Percentiles rank a stretch among this genome's conserved stretches.
phyloP scores from a whole-genome alignment of 1,140 invertebrate genomes.

The Habropoda laboriosa region DNA sequence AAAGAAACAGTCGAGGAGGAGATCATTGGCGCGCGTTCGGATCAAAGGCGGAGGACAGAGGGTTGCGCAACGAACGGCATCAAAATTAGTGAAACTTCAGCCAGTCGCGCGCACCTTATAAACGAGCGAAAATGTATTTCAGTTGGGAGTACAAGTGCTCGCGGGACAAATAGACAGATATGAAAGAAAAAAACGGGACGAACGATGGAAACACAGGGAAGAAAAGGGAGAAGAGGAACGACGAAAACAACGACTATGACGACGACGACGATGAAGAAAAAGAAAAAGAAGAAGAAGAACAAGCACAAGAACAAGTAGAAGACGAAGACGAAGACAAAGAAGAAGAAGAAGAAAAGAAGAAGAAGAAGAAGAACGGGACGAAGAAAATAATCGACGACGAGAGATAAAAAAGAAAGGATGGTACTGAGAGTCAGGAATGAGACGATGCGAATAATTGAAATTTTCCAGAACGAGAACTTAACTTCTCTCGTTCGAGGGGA shows the following conservation, averaged over 20 bases:
- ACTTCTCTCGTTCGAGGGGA: conserved; percentile 45
- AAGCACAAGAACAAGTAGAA: background rate
- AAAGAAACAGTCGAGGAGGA: background rate
- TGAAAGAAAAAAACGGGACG: conserved; percentile 29
- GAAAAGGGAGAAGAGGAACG: conserved; percentile 33
- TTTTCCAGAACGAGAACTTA: conserved; percentile 74
- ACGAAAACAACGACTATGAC: too few relatives aligned
- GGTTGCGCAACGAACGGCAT: conserved; percentile 53
- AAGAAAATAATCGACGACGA: background rate
- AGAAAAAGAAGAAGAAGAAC: background rate
- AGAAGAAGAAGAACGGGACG: background rate
- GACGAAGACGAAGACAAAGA: conserved; percentile 54
- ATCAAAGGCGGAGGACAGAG: conserved; percentile 26
- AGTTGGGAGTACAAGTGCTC: background rate
- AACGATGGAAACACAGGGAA: too few relatives aligned
- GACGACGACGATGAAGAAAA: background rate
- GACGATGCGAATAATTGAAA: conserved; percentile 77
- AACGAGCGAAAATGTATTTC: conserved; percentile 23
- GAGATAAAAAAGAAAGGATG: background rate
- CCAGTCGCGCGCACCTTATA: background rate
- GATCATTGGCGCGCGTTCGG: conserved; percentile 23
- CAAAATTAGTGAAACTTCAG: conserved; percentile 65
- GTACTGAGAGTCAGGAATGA: conserved; percentile 56
- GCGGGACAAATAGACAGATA: conserved; percentile 39
- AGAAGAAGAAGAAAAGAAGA: background rate